phyloP scores from a whole-genome alignment of 2,113 vertebrate species.

The Pteruthius melanotis region DNA sequence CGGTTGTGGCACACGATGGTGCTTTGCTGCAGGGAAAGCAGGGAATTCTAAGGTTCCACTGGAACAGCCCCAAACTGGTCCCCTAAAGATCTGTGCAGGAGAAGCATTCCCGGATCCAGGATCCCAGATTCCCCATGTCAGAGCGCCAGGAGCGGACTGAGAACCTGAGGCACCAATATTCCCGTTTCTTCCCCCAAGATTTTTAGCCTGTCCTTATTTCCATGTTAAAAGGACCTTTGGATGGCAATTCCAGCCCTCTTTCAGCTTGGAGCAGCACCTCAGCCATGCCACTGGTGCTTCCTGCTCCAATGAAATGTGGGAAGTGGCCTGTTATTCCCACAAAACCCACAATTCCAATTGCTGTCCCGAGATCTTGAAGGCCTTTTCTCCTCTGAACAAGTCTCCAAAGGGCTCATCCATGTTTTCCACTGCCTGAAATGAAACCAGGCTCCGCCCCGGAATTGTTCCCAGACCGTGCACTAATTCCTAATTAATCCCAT shows the following conservation, averaged over 20 bases:
- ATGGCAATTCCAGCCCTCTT: not conserved
- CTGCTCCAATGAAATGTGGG: no score
- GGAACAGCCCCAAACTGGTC: not conserved
- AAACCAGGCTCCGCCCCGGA: not conserved
- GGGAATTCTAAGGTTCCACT: not conserved
- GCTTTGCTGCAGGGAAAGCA: slow-evolving; percentile 83
- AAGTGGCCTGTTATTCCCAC: not conserved
- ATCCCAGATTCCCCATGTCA: not conserved
- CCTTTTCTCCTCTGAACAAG: not conserved
- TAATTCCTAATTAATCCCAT: not conserved
- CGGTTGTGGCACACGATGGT: slow-evolving; percentile 97
- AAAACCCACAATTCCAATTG: not conserved
- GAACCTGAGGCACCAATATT: not conserved
- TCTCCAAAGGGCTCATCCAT: not conserved
- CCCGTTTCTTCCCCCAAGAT: accelerated
- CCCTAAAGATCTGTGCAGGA: not conserved
- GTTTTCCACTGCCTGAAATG: not conserved
- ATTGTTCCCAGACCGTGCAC: not conserved
- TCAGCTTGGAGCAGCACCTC: not conserved
- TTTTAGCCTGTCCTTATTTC: not conserved
- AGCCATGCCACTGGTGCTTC: not conserved
- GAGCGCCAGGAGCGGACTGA: not conserved
- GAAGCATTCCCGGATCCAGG: accelerated
- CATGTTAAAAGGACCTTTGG: not conserved
- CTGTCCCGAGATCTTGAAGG: not conserved